A percentile compares a stretch with the other conserved stretches of the same genome.
Evolutionary conservation across 2,797 vertebrate genomes (phyloP).

Genomic region (Discoglossus pictus): DNA sequence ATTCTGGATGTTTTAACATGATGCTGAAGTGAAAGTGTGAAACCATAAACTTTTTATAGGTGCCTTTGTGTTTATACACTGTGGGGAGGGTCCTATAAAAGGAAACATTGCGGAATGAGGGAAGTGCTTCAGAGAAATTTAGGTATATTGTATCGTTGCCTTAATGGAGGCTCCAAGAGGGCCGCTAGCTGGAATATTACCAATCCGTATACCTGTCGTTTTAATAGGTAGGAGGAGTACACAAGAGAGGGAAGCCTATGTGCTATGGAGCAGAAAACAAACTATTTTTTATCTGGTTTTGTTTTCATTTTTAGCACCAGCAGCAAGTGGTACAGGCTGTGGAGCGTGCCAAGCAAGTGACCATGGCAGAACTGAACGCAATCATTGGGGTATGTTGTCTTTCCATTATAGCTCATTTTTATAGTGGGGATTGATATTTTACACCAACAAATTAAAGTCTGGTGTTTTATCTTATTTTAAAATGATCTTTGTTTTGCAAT

Average conservation of each 20-base stretch:
- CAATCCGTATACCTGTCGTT: no score
- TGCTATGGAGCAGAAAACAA: conserved; percentile 66
- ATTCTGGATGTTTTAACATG: no score
- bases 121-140: neutral
- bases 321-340: conserved; percentile 98
- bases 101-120: neutral
- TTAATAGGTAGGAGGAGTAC: no score
- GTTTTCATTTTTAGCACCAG: conserved; percentile 88
- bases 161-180: no score
- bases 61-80: conserved; percentile 14
- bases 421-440: no score
- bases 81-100: conserved; percentile 8
- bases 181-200: no score
- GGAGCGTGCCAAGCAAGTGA: conserved; percentile 98
- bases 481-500: no score
- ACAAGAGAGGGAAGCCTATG: conserved; percentile 57
- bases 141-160: no score
- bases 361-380: conserved; percentile 97
- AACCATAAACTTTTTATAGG: conserved; percentile 8
- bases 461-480: no score
- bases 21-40: conserved; percentile 20
- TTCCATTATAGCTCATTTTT: conserved; percentile 63
- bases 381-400: conserved; percentile 98
- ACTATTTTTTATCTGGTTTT: conserved; percentile 72
- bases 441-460: no score